These are phyloP conservation scores for Leptinotarsa haldemani DNA, from an alignment of 2,888 invertebrate species.

Conservation along the genomic window DNA sequence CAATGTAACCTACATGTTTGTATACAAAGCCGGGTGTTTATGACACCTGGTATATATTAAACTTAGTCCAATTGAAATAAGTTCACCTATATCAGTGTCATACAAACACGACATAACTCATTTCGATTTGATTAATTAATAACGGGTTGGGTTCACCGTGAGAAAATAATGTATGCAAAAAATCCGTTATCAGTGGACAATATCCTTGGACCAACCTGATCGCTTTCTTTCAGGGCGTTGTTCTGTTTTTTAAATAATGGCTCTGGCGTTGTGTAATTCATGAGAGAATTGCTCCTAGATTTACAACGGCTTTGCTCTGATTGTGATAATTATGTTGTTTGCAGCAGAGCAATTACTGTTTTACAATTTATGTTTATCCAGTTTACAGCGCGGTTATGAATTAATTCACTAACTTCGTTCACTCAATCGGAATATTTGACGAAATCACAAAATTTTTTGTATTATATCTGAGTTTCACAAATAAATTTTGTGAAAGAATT, in stretches of 20 bases:
- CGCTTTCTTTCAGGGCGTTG: conserved; percentile 45
- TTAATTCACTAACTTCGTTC: conserved; percentile 23
- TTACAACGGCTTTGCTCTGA: conserved; percentile 25
- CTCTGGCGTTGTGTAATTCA: conserved; percentile 38
- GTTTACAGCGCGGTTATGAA: conserved; percentile 24
- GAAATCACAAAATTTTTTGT: background rate
- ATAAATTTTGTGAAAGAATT: too few species aligned
- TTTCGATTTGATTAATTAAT: conserved; percentile 18
- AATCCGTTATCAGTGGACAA: conserved; percentile 39
- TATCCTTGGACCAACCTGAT: conserved; percentile 44
- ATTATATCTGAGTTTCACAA: too few species aligned
- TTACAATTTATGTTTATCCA: conserved; percentile 33
- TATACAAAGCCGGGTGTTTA: background rate
- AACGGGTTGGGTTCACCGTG: conserved; percentile 25
- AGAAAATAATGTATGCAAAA: conserved; percentile 39
- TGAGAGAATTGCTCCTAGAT: conserved; percentile 23
- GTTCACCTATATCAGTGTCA: conserved; percentile 10
- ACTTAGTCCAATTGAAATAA: background rate
- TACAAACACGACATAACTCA: conserved; percentile 17
- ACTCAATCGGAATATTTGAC: conserved; percentile 29
- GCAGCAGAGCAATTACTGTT: conserved; percentile 36
- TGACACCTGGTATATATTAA: background rate
- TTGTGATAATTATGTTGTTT: conserved; percentile 36
- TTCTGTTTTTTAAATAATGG: conserved; percentile 33
- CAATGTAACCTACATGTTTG: too few species aligned